Evolutionary conservation across 1,140 invertebrate species (phyloP).

Genomic region (Drosophila elegans): DNA sequence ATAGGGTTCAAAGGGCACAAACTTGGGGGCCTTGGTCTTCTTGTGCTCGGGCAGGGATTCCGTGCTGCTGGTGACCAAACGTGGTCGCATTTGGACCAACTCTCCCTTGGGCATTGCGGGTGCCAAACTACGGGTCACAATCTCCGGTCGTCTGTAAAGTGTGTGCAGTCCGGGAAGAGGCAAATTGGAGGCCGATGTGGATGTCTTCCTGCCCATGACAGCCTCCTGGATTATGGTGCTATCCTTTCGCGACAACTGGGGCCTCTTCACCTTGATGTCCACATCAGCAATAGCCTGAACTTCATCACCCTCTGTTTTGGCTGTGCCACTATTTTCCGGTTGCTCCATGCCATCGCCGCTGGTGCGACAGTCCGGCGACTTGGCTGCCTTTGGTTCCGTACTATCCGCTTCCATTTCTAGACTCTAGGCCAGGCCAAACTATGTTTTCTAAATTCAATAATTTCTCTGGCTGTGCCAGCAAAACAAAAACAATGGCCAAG

Average conservation of each 20-base stretch:
- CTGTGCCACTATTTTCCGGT: conserved; percentile 80
- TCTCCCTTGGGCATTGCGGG: conserved; percentile 77
- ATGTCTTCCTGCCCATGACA: conserved; percentile 38
- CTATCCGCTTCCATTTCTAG: conserved; percentile 44
- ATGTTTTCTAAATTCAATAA: conserved; percentile 13
- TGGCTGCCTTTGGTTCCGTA: conserved; percentile 7
- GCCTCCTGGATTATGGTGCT: conserved; percentile 57
- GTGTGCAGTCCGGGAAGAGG: conserved; percentile 72
- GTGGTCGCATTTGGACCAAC: conserved; percentile 67
- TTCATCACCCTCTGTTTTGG: conserved; percentile 46
- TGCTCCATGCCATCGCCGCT: conserved; percentile 87
- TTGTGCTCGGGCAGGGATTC: conserved; percentile 66
- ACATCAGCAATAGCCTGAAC: conserved; percentile 13
- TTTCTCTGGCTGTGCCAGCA: conserved; percentile 55
- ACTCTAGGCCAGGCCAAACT: conserved; percentile 11
- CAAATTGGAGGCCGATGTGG: conserved; percentile 11
- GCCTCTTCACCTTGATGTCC: conserved; percentile 35
- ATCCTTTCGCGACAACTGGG: conserved; percentile 54
- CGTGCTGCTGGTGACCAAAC: conserved; percentile 39
- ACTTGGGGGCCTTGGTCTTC: conserved; percentile 91
- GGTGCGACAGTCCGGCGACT: conserved; percentile 76
- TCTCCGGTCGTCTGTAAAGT: conserved; percentile 66
- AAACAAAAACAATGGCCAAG: conserved; percentile 58
- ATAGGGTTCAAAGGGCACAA: conserved; percentile 95
- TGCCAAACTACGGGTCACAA: conserved; percentile 57